Base-by-base conservation (phyloP, 2,888 invertebrate genomes). In the Acholoe squamosa region DNA sequence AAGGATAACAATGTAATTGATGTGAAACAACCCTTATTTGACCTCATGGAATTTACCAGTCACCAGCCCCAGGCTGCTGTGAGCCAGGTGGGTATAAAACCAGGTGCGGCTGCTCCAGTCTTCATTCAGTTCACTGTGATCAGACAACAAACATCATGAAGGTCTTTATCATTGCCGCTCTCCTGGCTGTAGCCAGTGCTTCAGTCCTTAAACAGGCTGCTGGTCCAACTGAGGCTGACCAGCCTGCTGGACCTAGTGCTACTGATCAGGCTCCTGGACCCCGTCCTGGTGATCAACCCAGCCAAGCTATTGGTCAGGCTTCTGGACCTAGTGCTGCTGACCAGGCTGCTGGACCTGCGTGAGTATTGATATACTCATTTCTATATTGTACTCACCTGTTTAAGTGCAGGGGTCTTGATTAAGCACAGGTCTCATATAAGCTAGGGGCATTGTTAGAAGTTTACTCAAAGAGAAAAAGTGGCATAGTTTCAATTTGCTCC, bases 91-190 rank as follows among this genome's bases (percentile, higher is more conserved):
- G 43, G 43, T 43, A 43, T 43, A 43, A 43, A 43, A 43, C 43
- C 43, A 43, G 43, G 43, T 43, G 43, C 10, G 43, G 43, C 43
- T 43, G 43, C 5, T 43, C 5, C 43, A 43, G 43, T 43, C 43
- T 10, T 43, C 43, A 43, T 43, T 43, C 43, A 43, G 43, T 10
- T 43, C 43, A 43, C 10, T 43, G 43, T 43, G 10, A 3, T 43
- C 43, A 43, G 43, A 43, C 61, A 71, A 22, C 71, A n/a, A 71
- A 28, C 71, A 71, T 28, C 71, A 71, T 71, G 71, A 71, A 71
- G 71, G 25, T 71, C 71, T 25, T 71, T 16, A 28, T 71, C 71
- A 25, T 71, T 25, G 71, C 71, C 28, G 71, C 71, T 28, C 71
- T 71, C 31, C 28, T 71, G 28, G 71, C 71, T 28, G 71, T 71